phyloP scores from a whole-genome alignment of 1,140 invertebrate genomes.

The Tetramorium alpestre region DNA sequence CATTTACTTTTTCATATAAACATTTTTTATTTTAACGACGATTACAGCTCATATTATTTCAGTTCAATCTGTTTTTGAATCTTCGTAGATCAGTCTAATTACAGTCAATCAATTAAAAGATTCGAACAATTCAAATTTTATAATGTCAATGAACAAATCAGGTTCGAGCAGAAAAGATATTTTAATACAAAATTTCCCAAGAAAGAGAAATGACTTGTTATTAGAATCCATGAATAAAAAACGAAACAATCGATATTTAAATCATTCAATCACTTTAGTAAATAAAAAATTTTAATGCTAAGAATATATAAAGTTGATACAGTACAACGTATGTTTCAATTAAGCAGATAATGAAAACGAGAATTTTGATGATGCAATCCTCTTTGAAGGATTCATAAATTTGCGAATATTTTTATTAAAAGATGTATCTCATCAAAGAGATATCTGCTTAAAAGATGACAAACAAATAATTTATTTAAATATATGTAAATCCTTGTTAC shows the following conservation, averaged over 20 bases:
- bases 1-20: background rate
- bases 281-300: background rate
- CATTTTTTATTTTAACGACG: background rate
- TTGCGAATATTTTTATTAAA: too few relatives aligned
- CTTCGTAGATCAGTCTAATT: background rate
- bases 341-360: background rate
- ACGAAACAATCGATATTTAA: background rate
- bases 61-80: background rate
- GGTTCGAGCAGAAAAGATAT: background rate
- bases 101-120: background rate
- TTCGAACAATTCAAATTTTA: background rate
- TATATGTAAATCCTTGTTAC: background rate
- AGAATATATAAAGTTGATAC: background rate
- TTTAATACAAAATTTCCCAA: background rate
- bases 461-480: constrained; percentile 13
- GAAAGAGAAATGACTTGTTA: background rate
- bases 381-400: background rate
- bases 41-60: background rate
- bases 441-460: background rate
- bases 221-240: too few relatives aligned
- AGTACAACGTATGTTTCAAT: background rate
- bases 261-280: background rate
- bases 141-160: background rate
- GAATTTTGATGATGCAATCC: background rate
- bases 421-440: background rate